phyloP scores from a whole-genome alignment of 2,113 vertebrate genomes.

The Pluvianellus socialis region DNA sequence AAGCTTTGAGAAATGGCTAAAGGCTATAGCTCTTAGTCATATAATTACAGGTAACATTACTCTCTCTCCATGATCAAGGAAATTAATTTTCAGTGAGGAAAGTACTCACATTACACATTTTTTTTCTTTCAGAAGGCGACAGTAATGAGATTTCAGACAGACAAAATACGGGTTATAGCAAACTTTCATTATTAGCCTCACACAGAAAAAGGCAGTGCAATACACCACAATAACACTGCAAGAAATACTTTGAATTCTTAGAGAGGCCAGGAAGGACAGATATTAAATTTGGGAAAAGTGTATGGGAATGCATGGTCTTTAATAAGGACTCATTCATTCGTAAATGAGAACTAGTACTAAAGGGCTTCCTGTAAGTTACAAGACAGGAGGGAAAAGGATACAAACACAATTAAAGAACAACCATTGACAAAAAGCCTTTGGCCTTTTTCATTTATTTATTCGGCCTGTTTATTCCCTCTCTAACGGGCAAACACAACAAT shows the following conservation, averaged over 20 bases:
- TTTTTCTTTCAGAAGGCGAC: not conserved
- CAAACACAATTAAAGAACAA: not conserved
- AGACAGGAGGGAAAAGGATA: not conserved
- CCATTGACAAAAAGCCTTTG: not conserved
- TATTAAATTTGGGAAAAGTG: not conserved
- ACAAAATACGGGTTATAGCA: not conserved
- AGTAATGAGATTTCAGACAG: not conserved
- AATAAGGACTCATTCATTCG: not conserved
- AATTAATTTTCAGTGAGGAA: conserved; percentile 3
- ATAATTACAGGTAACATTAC: not conserved
- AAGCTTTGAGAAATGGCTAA: not conserved
- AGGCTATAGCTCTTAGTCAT: not conserved
- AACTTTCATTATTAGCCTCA: not conserved
- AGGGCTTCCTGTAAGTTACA: not conserved
- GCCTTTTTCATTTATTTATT: conserved; percentile 36
- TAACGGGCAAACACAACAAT: not conserved
- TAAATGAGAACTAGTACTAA: not conserved
- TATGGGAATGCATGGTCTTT: not conserved
- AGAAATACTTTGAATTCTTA: not conserved
- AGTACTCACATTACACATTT: not conserved
- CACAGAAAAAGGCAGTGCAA: not conserved
- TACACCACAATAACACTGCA: not conserved
- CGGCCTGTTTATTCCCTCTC: not conserved
- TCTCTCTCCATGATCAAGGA: not conserved
- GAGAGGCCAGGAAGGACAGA: not conserved